Percentiles rank a stretch among this genome's conserved stretches.
These are phyloP conservation scores for Protodeltote pygarga DNA, from an alignment of 2,888 invertebrate genomes.

Conservation along the genomic window DNA sequence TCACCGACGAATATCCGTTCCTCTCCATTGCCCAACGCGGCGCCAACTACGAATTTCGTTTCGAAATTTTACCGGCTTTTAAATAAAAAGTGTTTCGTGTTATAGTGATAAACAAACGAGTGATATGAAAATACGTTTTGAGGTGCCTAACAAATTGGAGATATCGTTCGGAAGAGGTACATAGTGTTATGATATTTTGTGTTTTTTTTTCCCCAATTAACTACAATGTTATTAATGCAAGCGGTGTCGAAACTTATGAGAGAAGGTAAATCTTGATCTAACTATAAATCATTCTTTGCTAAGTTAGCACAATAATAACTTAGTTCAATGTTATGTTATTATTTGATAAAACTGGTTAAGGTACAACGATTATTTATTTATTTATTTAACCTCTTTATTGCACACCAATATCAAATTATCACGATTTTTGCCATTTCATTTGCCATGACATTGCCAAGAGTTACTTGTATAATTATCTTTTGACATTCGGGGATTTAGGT, in stretches of 20 bases:
- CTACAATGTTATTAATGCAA: constrained; percentile 45
- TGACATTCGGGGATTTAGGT: constrained; percentile 18
- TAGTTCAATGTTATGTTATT: constrained; percentile 19
- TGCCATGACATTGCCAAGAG: constrained; percentile 4
- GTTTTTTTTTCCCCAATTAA: constrained; percentile 30
- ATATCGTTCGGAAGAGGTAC: constrained; percentile 80
- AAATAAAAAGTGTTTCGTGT: constrained; percentile 56
- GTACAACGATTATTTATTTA: constrained; percentile 9
- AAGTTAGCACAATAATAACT: constrained; percentile 22
- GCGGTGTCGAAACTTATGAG: constrained; percentile 35
- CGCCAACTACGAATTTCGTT: constrained; percentile 50
- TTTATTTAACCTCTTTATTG: too few relatives aligned
- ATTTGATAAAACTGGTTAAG: constrained; percentile 34
- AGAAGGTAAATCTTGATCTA: constrained; percentile 40
- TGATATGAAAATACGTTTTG: constrained; percentile 84
- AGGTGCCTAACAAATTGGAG: constrained; percentile 85
- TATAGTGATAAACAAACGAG: constrained; percentile 59
- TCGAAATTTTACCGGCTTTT: constrained; percentile 43
- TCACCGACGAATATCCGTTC: constrained; percentile 74
- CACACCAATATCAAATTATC: too few relatives aligned
- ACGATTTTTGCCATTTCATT: too few relatives aligned
- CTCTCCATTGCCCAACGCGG: constrained; percentile 66
- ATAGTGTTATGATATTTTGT: constrained; percentile 57
- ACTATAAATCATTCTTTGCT: constrained; percentile 16
- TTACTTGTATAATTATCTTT: constrained; percentile 7